phyloP scores from a whole-genome alignment of 2,888 invertebrate species.

The Dasysyrphus tricinctus region DNA sequence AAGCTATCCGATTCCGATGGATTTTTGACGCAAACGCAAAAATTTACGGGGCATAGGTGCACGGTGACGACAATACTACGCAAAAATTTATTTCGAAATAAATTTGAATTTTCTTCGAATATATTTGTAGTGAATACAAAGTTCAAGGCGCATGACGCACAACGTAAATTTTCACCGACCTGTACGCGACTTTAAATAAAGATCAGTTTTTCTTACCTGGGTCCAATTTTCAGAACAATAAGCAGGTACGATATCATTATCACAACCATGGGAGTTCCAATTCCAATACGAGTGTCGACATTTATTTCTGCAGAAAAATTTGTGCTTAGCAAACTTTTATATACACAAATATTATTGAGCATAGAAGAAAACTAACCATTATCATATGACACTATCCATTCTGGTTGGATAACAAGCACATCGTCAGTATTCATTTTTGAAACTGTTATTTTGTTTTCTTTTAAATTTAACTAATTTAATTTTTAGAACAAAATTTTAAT shows the following conservation, averaged over 20 bases:
- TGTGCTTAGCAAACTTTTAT: background rate
- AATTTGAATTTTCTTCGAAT: too few species aligned
- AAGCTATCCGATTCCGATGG: too few species aligned
- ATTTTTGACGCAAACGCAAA: too few species aligned
- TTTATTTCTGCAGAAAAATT: background rate
- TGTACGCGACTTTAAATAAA: too few species aligned
- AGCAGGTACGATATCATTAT: conserved; percentile 77
- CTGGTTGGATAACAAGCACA: background rate
- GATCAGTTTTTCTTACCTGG: conserved; percentile 72
- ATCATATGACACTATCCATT: background rate
- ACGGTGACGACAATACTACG: too few species aligned
- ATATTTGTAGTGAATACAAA: too few species aligned
- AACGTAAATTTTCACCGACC: too few species aligned
- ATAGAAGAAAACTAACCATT: background rate
- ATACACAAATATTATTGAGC: background rate
- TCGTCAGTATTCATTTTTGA: background rate
- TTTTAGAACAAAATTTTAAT: too few species aligned
- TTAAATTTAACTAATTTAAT: background rate
- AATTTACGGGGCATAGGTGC: too few species aligned
- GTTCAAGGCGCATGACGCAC: too few species aligned
- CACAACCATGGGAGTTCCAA: background rate
- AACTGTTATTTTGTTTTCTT: background rate
- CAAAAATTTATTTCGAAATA: too few species aligned
- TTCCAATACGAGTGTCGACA: background rate
- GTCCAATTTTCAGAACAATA: conserved; percentile 76